phyloP scores from a whole-genome alignment of 2,888 invertebrate species.

The Caenorhabditis macrosperma region DNA sequence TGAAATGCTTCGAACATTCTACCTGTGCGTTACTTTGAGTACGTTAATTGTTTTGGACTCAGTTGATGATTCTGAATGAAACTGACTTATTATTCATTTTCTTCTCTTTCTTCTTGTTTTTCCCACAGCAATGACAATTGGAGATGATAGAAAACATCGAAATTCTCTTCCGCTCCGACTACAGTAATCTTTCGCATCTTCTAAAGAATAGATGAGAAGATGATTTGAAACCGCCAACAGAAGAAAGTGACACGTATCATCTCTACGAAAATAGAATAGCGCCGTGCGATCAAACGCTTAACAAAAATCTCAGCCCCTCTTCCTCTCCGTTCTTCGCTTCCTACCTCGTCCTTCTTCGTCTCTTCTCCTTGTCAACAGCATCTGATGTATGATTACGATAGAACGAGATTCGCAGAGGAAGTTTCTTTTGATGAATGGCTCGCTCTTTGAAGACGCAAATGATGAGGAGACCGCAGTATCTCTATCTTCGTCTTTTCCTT shows the following conservation, averaged over 20 bases:
- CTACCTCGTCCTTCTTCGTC: not conserved
- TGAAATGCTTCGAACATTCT: not conserved
- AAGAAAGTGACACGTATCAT: constrained; percentile 48
- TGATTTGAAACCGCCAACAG: constrained; percentile 7
- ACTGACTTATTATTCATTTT: not conserved
- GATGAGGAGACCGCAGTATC: constrained; percentile 9
- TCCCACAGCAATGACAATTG: constrained; percentile 4
- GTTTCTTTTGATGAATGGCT: constrained; percentile 52
- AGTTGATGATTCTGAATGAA: constrained; percentile 31
- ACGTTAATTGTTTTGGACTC: constrained; percentile 22
- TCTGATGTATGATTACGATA: constrained; percentile 52
- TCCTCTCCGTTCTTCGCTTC: constrained; percentile 27
- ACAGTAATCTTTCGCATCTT: constrained; percentile 38
- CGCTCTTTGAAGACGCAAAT: constrained; percentile 50
- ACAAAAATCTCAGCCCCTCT: constrained; percentile 33
- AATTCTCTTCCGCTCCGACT: constrained; percentile 1
- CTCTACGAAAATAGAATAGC: constrained; percentile 28
- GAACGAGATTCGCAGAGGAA: constrained; percentile 47
- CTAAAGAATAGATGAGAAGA: constrained; percentile 40
- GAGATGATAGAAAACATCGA: not conserved
- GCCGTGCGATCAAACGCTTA: constrained; percentile 52
- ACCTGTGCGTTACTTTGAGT: constrained; percentile 11
- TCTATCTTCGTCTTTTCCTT: constrained; percentile 18
- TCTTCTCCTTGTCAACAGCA: constrained; percentile 4
- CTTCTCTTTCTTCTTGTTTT: not conserved